Conservation (phyloP, 1,140 invertebrate species). For the Microvelia longipes region DNA sequence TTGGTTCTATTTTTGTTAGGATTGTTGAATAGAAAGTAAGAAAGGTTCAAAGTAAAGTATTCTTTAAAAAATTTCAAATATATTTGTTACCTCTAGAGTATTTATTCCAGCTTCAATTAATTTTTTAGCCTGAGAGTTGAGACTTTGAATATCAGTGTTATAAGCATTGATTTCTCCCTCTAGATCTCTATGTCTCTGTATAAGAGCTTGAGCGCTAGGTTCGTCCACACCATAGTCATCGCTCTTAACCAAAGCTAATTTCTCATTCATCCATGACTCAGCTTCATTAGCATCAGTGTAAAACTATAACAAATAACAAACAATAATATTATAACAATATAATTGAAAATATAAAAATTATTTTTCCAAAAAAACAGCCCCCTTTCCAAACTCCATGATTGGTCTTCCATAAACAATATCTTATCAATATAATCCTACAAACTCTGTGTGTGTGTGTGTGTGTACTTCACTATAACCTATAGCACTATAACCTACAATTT, state of each 20-base stretch:
- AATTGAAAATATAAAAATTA: too few relatives aligned
- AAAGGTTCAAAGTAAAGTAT: too few relatives aligned
- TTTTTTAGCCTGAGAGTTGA: constrained; percentile 70
- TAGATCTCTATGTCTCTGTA: constrained; percentile 72
- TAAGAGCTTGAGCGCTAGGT: constrained; percentile 65
- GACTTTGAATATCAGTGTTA: constrained; percentile 67
- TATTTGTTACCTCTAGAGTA: constrained; percentile 48
- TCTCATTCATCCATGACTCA: constrained; percentile 93
- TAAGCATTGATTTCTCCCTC: constrained; percentile 87
- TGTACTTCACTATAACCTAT: too few relatives aligned
- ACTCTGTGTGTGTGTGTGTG: too few relatives aligned
- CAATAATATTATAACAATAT: constrained; percentile 8
- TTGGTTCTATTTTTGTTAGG: too few relatives aligned
- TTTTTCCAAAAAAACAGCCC: too few relatives aligned
- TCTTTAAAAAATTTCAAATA: too few relatives aligned
- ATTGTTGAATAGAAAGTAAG: too few relatives aligned
- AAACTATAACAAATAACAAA: constrained; percentile 42
- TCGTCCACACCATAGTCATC: constrained; percentile 80
- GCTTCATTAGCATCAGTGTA: constrained; percentile 95
- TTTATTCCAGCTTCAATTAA: constrained; percentile 64
- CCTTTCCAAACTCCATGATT: too few relatives aligned
- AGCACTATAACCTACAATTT: too few relatives aligned
- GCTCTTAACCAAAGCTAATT: constrained; percentile 71
- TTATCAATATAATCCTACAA: too few relatives aligned
- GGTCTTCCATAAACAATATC: too few relatives aligned